Percentiles rank a stretch among this genome's conserved stretches.
phyloP scores from a whole-genome alignment of 2,888 invertebrate species.

The Ochropleura leucogaster region DNA sequence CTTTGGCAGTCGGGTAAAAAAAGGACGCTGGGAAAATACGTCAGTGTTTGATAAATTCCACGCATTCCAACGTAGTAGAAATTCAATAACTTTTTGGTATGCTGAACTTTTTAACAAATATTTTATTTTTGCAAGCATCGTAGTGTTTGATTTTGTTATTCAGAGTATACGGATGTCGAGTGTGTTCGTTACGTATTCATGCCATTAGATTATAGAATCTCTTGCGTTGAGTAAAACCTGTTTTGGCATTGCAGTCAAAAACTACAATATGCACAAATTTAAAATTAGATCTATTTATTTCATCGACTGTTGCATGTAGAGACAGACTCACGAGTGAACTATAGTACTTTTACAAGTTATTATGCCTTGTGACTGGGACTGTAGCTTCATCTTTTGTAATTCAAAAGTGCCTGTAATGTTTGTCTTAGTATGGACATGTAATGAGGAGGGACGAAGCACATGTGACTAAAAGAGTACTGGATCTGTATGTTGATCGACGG shows the following conservation, averaged over 20 bases:
- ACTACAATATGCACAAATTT: not conserved
- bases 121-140: not conserved
- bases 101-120: slow-evolving; percentile 5
- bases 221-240: too few species aligned
- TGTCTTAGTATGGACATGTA: too few species aligned
- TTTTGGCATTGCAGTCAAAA: not conserved
- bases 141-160: not conserved
- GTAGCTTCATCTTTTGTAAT: too few species aligned
- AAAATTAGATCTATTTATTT: not conserved
- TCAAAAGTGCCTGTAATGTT: too few species aligned
- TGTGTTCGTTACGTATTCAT: not conserved
- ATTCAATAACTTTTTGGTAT: slow-evolving; percentile 26
- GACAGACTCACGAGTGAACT: too few species aligned
- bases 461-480: too few species aligned
- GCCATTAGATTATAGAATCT: not conserved
- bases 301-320: too few species aligned
- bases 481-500: too few species aligned
- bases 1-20: too few species aligned
- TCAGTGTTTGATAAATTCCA: slow-evolving; percentile 5
- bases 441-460: too few species aligned
- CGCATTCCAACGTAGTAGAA: not conserved
- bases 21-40: slow-evolving; percentile 8
- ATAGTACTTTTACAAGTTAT: too few species aligned
- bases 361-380: too few species aligned
- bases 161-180: not conserved